A percentile compares a stretch with the other conserved stretches of the same genome.
Conservation (phyloP, 2,113 vertebrate species). For the Rhinichthys klamathensis region DNA sequence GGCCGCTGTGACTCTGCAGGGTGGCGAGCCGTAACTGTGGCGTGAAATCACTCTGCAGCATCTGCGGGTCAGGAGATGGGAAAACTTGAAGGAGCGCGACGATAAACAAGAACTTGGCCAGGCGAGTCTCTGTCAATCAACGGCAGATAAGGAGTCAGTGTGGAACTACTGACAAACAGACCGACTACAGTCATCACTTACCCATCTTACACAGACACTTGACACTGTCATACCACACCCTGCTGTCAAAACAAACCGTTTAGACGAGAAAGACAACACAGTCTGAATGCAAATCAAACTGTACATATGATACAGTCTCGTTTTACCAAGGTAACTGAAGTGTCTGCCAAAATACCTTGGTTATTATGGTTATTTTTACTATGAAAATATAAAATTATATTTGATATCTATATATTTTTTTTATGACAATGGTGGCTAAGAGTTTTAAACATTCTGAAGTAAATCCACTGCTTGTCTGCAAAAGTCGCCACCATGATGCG, state of each 20-base stretch:
- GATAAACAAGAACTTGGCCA: conserved; percentile 56
- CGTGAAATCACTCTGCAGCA: conserved; percentile 40
- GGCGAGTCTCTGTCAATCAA: conserved; percentile 47
- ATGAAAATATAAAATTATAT: neutral
- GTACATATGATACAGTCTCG: neutral
- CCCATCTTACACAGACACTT: conserved; percentile 20
- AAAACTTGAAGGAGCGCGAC: conserved; percentile 41
- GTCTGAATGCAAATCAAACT: neutral
- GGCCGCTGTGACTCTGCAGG: conserved; percentile 40
- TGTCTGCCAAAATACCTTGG: neutral
- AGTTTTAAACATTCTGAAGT: neutral
- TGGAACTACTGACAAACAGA: conserved; percentile 31
- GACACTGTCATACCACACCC: conserved; percentile 20
- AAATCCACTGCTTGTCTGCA: neutral
- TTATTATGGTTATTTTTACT: neutral
- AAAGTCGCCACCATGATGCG: neutral
- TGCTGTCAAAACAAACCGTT: conserved; percentile 54
- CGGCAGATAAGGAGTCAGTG: conserved; percentile 35
- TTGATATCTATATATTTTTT: neutral
- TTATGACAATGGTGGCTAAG: neutral
- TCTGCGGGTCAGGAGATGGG: conserved; percentile 41
- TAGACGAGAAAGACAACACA: conserved; percentile 15
- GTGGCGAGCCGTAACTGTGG: conserved; percentile 41
- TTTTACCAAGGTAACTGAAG: neutral
- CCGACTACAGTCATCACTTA: conserved; percentile 8